Percentiles rank a stretch among this genome's conserved stretches.
Conservation (phyloP, 64 coral and sea anemone genomes). For the Pocillopora damicornis region DNA sequence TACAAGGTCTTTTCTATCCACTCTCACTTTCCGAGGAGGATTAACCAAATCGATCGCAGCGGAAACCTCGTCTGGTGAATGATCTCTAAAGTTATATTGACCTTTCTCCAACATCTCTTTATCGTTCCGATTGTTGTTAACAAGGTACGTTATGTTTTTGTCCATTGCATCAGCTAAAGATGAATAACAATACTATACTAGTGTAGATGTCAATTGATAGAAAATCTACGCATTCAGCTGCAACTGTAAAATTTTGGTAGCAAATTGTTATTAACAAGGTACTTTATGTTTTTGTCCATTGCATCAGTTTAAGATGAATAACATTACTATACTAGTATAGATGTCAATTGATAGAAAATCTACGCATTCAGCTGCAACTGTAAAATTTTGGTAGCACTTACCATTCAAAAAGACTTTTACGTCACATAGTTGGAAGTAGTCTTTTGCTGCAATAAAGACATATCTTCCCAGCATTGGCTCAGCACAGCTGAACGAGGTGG, state of each 20-base stretch:
- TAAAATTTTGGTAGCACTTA: background rate
- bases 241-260: too few species aligned
- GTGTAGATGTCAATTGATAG: too few species aligned
- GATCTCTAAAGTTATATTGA: too few species aligned
- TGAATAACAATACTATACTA: background rate
- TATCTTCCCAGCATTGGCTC: slow-evolving; percentile 20
- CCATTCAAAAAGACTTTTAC: background rate
- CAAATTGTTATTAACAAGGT: background rate
- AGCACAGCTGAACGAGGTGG: background rate
- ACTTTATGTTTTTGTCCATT: background rate
- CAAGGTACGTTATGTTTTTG: background rate
- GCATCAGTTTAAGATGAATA: background rate
- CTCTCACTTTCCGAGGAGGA: background rate
- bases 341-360: too few species aligned
- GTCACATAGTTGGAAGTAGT: background rate
- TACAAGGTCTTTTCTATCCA: background rate
- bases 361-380: too few species aligned
- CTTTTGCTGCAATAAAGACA: background rate
- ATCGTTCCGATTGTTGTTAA: too few species aligned
- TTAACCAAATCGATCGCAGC: too few species aligned
- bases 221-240: too few species aligned
- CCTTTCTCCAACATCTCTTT: too few species aligned
- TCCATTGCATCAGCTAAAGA: background rate
- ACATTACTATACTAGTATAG: background rate
- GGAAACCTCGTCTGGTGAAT: too few species aligned